Percentiles rank a stretch among this genome's conserved stretches.
Evolutionary conservation across 2,888 invertebrate genomes (phyloP).

Genomic region (Venusia cambrica): DNA sequence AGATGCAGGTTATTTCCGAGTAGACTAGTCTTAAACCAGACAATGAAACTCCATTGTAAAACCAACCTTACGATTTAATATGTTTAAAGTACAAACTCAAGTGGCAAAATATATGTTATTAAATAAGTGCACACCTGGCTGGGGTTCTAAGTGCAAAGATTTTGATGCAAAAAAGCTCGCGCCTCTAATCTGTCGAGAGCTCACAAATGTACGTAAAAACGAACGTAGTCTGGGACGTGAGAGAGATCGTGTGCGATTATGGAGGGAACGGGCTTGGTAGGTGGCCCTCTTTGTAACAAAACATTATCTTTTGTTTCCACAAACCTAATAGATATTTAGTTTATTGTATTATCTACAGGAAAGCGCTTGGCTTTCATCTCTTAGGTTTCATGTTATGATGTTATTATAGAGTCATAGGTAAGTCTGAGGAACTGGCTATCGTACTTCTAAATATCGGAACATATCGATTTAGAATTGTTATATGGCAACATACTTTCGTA

Average conservation of each 20-base stretch:
- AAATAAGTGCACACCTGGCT: constrained; percentile 24
- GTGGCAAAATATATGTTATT: constrained; percentile 8
- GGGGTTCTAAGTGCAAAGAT: constrained; percentile 22
- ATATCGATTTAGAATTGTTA: too few relatives aligned
- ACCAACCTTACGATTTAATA: constrained; percentile 1
- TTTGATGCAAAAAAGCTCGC: constrained; percentile 21
- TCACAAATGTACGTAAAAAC: constrained; percentile 17
- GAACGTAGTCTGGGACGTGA: constrained; percentile 12
- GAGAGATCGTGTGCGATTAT: constrained; percentile 25
- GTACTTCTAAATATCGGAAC: too few relatives aligned
- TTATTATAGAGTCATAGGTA: too few relatives aligned
- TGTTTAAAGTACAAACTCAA: constrained; percentile 8
- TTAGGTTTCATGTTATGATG: too few relatives aligned
- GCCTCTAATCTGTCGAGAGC: constrained; percentile 17
- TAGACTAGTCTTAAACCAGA: constrained; percentile 27
- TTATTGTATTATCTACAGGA: too few relatives aligned
- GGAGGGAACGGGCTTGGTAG: constrained; percentile 2
- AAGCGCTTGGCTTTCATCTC: too few relatives aligned
- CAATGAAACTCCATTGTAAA: constrained; percentile 2
- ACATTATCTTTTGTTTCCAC: too few relatives aligned
- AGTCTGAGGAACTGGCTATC: too few relatives aligned
- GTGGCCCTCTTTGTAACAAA: too few relatives aligned
- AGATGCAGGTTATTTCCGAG: constrained; percentile 43
- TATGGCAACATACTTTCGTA: too few relatives aligned
- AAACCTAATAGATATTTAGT: too few relatives aligned